These are phyloP conservation scores for Notoglanidium macrostoma DNA, from an alignment of 2,797 vertebrate genomes.

Conservation along the genomic window DNA sequence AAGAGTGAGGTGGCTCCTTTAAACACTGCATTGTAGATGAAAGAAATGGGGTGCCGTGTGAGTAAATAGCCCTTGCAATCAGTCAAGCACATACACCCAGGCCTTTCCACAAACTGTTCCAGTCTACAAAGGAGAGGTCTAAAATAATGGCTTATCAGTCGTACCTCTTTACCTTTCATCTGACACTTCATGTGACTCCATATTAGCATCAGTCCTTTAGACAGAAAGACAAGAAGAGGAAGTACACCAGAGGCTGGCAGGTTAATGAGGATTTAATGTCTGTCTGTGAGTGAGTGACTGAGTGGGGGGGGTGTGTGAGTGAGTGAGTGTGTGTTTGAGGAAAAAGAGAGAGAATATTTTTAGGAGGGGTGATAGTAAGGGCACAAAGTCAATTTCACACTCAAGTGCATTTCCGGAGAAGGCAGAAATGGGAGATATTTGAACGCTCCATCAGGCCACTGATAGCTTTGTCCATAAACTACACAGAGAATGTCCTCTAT, in stretches of 20 bases:
- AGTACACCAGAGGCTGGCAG: conserved; percentile 19
- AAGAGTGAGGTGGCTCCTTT: no score
- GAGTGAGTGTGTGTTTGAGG: conserved; percentile 14
- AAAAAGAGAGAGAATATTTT: conserved; percentile 24
- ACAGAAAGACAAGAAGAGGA: conserved; percentile 1
- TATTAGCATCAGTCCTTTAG: conserved; percentile 5
- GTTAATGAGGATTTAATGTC: conserved; percentile 38
- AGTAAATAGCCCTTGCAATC: conserved; percentile 18
- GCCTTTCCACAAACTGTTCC: not conserved
- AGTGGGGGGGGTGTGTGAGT: not conserved
- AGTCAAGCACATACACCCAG: not conserved
- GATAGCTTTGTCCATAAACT: conserved; percentile 33
- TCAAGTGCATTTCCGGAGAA: conserved; percentile 61
- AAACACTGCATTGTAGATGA: not conserved
- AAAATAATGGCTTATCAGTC: not conserved
- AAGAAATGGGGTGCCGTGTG: not conserved
- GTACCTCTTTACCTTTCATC: not conserved
- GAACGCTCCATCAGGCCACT: conserved; percentile 65
- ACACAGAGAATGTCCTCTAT: conserved; percentile 11
- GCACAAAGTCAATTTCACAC: conserved; percentile 74
- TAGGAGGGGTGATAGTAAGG: conserved; percentile 53
- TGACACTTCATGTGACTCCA: conserved; percentile 3
- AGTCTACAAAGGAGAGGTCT: not conserved
- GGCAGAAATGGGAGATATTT: conserved; percentile 58
- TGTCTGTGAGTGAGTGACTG: conserved; percentile 20